These are phyloP conservation scores for Phengaris arion DNA, from an alignment of 2,888 invertebrate species.

Conservation along the genomic window DNA sequence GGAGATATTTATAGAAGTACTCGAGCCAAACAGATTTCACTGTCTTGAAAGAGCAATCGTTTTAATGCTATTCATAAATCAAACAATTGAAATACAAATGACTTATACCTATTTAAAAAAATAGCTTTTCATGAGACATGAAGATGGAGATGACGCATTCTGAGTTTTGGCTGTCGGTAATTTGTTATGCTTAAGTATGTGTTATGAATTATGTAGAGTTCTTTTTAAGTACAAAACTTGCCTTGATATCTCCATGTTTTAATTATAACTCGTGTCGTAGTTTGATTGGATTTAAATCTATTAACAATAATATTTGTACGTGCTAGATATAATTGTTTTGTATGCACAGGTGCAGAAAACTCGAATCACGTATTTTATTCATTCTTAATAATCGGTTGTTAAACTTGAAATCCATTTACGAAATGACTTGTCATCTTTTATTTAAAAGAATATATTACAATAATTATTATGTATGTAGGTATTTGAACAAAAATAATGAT, in stretches of 20 bases:
- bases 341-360: conserved; percentile 6
- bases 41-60: conserved; percentile 48
- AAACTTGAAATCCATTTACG: background rate
- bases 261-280: background rate
- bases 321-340: conserved; percentile 7
- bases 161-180: background rate
- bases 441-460: background rate
- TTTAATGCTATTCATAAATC: conserved; percentile 36
- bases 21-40: conserved; percentile 70
- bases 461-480: background rate
- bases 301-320: background rate
- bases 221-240: too few relatives aligned
- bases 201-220: background rate
- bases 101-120: background rate
- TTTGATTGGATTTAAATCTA: background rate
- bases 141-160: background rate
- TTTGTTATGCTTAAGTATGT: background rate
- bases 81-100: conserved; percentile 33
- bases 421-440: background rate
- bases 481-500: background rate
- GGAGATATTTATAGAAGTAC: conserved; percentile 58
- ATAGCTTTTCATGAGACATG: background rate
- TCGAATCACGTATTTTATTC: background rate
- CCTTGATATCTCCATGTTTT: background rate
- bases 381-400: background rate